Evolutionary conservation across 1,140 invertebrate genomes (phyloP).

Genomic region (Drosophila neocordata): DNA sequence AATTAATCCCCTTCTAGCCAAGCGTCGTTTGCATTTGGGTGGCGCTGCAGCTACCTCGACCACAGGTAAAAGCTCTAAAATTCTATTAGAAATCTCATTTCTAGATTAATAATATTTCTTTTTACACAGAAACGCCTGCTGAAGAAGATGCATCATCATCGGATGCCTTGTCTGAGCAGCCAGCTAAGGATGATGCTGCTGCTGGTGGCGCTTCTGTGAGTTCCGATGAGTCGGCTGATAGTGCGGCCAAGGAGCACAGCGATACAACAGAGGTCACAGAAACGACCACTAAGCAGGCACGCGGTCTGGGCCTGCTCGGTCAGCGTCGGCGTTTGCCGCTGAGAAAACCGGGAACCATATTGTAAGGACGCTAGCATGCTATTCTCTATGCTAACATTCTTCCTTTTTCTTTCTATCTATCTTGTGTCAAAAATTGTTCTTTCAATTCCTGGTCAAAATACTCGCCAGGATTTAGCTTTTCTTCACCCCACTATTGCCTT

Average conservation of each 20-base stretch:
- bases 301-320: slow-evolving; percentile 85
- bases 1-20: slow-evolving; percentile 79
- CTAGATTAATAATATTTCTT: not conserved
- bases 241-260: slow-evolving; percentile 57
- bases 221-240: slow-evolving; percentile 32
- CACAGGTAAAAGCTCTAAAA: slow-evolving; percentile 40
- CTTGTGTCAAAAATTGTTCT: slow-evolving; percentile 23
- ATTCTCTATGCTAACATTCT: not conserved
- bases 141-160: slow-evolving; percentile 80
- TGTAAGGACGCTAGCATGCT: slow-evolving; percentile 51
- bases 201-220: slow-evolving; percentile 41
- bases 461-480: slow-evolving; percentile 27
- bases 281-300: slow-evolving; percentile 83
- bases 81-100: not conserved
- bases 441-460: too few species aligned
- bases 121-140: slow-evolving; percentile 56
- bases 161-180: slow-evolving; percentile 53
- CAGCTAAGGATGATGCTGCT: slow-evolving; percentile 54
- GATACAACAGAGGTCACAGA: slow-evolving; percentile 83
- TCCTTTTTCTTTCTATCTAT: slow-evolving; percentile 10
- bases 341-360: slow-evolving; percentile 84
- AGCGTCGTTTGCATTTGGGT: slow-evolving; percentile 69
- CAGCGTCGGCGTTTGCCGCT: slow-evolving; percentile 85
- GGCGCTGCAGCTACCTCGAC: slow-evolving; percentile 64
- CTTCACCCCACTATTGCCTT: not conserved